Conservation (phyloP, 2,797 vertebrate genomes). For the Mustela erminea region DNA sequence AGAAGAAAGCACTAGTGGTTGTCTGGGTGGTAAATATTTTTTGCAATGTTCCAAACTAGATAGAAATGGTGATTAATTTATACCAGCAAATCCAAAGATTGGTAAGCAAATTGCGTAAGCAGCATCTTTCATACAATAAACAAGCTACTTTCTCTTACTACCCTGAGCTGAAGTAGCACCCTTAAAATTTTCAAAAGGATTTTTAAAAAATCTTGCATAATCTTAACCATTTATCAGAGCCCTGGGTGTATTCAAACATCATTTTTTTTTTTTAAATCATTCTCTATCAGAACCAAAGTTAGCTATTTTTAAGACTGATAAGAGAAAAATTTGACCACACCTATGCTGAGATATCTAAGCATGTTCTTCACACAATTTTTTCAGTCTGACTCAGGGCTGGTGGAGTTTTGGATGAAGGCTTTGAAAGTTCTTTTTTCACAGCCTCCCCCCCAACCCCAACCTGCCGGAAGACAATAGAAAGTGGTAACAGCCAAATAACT, state of each 20-base stretch:
- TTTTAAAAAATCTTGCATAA: not conserved
- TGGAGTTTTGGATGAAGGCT: not conserved
- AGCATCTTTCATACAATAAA: not conserved
- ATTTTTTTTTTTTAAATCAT: not conserved
- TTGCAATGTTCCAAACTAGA: not conserved
- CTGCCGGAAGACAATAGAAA: conserved; percentile 2
- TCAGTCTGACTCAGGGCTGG: not conserved
- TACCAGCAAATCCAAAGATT: not conserved
- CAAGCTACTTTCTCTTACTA: not conserved
- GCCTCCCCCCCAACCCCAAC: not conserved
- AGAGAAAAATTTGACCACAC: not conserved
- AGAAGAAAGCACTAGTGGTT: not conserved
- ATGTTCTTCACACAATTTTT: not conserved
- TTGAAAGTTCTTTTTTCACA: not conserved
- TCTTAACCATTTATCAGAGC: conserved; percentile 34
- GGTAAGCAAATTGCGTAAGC: not conserved
- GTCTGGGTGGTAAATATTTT: not conserved
- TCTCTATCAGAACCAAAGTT: conserved; percentile 17
- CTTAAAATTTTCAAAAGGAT: conserved; percentile 38
- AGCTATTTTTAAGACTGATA: conserved; percentile 2
- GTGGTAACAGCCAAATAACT: conserved; percentile 26
- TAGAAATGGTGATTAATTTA: conserved; percentile 14
- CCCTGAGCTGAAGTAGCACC: not conserved
- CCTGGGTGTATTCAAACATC: not conserved
- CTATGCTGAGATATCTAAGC: not conserved